Conservation (phyloP, 2,888 invertebrate genomes). For the Eudasyphora cyanicolor region DNA sequence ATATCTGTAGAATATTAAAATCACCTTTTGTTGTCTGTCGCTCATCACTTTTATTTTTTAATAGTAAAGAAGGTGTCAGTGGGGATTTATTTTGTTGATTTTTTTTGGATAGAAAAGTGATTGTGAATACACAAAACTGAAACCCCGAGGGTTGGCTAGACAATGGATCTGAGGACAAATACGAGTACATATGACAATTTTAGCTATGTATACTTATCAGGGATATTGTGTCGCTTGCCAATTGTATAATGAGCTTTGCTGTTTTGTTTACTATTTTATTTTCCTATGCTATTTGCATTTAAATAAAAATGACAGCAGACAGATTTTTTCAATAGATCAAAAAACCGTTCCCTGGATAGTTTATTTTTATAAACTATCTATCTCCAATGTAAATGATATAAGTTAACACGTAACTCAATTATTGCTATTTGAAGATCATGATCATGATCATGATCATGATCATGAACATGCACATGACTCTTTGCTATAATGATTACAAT, state of each 20-base stretch:
- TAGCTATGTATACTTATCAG: background rate
- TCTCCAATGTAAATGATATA: background rate
- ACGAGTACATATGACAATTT: background rate
- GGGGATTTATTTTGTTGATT: background rate
- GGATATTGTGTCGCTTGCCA: background rate
- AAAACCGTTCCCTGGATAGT: background rate
- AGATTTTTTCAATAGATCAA: background rate
- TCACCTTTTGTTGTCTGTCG: background rate
- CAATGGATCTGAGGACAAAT: background rate
- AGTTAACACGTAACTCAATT: background rate
- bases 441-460: constrained; percentile 12
- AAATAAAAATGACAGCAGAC: background rate
- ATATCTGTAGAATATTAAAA: constrained; percentile 50
- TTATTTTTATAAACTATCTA: background rate
- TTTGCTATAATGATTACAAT: background rate
- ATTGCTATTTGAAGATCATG: background rate
- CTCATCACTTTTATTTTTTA: background rate
- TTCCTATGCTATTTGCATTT: background rate
- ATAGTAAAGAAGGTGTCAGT: background rate
- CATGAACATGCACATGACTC: background rate
- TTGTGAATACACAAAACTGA: background rate
- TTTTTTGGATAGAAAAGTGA: too few species aligned
- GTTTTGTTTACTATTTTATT: background rate
- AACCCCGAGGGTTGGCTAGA: background rate
- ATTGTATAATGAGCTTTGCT: background rate